Conservation (phyloP, 2,888 invertebrate genomes). For the Nemotelus pantherinus region DNA sequence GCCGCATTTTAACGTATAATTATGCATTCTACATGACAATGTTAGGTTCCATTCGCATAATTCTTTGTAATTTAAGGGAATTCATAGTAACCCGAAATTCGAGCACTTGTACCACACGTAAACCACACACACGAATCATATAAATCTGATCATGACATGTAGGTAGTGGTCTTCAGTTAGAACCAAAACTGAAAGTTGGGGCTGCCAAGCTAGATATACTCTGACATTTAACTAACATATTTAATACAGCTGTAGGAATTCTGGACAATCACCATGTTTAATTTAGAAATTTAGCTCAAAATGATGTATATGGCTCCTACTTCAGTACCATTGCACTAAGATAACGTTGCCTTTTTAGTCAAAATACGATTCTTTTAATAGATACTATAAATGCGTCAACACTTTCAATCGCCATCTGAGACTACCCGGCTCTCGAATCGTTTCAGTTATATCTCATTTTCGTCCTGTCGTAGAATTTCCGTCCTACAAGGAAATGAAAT, state of each 20-base stretch:
- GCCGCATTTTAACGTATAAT: constrained; percentile 48
- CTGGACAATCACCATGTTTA: no score
- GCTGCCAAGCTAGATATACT: no score
- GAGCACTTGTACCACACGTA: constrained; percentile 13
- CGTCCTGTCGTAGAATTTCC: constrained; percentile 38
- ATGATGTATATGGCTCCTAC: no score
- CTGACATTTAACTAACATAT: no score
- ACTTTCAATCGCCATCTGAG: constrained; percentile 6
- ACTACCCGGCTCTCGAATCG: neutral
- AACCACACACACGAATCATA: constrained; percentile 29
- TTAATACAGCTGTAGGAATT: no score
- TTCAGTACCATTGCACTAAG: no score
- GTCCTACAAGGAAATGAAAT: constrained; percentile 48
- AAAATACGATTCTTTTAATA: no score
- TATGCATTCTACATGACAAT: constrained; percentile 50
- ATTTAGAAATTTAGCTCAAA: no score
- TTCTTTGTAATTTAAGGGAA: constrained; percentile 50
- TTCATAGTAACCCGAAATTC: constrained; percentile 40
- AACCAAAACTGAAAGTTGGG: no score
- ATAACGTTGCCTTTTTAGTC: no score
- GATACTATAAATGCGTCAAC: no score
- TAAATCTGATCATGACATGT: neutral
- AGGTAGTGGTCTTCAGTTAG: constrained; percentile 7
- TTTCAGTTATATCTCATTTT: constrained; percentile 42
- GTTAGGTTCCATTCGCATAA: constrained; percentile 49